Evolutionary conservation across 30 jellyfish, hydroid and myxozoan genomes (phyloP), one percentile per base, ranked within the genome.

Genomic region (Aurelia sp.): DNA sequence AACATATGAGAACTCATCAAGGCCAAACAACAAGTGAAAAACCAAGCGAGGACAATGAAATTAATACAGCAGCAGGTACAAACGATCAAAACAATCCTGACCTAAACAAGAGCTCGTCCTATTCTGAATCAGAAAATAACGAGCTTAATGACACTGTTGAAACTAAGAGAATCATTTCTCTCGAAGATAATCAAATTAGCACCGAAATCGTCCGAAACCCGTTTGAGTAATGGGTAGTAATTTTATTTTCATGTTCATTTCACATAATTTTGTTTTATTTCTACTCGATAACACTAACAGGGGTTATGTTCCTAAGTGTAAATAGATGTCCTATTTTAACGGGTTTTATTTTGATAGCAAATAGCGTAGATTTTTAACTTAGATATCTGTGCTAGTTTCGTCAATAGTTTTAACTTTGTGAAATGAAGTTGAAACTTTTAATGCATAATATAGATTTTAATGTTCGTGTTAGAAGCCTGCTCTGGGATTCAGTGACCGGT

Each of bases 1-100:
- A 96, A 82, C 99, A 96, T 68, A 96, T 91, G 99, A 90, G 96
- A 87, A 96, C 99, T 10, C 99, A 96, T 66, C 98, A 96, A 87
- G 87, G 86, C 53, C 96, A 94, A 53, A 73, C 58, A 40, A 38
- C 30, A 63, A 84, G 74, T 61, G 93, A 84, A 62, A 84, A 84
- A 63, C 62, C 93, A 17, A 38, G 53, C 24, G 88, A 72, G 41
- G 98, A 75, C 75, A 67, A 53, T 58, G 88, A 78, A 22, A 86
- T 18, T 13, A 71, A 68, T 50, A 13, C 91, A 10, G 60, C 61
- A 47, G 74, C 66, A 24, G 94, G 63, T 16, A 53, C 47, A 7
- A 59, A 67, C 40, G 91, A 82, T 22, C 89, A 84, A 31, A 80
- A 90, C 59, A 72, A 63, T 16, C 47, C 72, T 3, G 68, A 15